Evolutionary conservation across 2,888 invertebrate species (phyloP), one percentile per base, ranked within the genome.

Genomic region (Muschampia plurimacula): DNA sequence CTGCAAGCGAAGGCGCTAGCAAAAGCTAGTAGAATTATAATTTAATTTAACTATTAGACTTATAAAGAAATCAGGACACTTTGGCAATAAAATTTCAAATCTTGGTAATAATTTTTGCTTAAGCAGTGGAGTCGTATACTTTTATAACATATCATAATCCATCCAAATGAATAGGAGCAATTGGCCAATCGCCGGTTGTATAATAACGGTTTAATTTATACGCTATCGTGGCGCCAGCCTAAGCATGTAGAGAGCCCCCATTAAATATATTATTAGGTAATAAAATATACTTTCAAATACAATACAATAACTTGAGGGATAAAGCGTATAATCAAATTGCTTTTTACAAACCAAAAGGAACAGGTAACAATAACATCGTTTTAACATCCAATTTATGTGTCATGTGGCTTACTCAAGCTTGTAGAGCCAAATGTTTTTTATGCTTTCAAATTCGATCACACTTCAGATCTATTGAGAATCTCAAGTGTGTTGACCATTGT

Each of bases 391-490:
- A 70, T 64, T 55, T 70, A 64, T 70, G 64, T 70, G 59, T 57
- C 44, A 75, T 67, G 76, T 75, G 74, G 74, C 70, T 64, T 69
- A 62, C 7, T 10, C 22, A 39, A 68, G n/a, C 39, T 22, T 64
- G 32, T 46, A 63, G 55, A 64, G 39, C n/a, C 52, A 62, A 62
- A 49, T 36, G 32, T 39, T 59, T n/a, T 49, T 49, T 49, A 49
- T 13, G 2, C 4, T n/a, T 49, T 49, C 49, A 13, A 49, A 49
- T 49, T 49, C 15, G 8, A 55, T 5, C 12, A 10, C 13, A 46
- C 4, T 46, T 46, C 46, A 41, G 9, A 9, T 41, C 46, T 12
- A 46, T 46, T 10, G 10, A 41, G 41, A 41, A 41, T 41, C 13
- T 10, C n/a, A 49, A 49, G 49, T n/a, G 12, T 52, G 22, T 55